Conservation (phyloP, 1,140 invertebrate genomes). For the Drosophila bocki region DNA sequence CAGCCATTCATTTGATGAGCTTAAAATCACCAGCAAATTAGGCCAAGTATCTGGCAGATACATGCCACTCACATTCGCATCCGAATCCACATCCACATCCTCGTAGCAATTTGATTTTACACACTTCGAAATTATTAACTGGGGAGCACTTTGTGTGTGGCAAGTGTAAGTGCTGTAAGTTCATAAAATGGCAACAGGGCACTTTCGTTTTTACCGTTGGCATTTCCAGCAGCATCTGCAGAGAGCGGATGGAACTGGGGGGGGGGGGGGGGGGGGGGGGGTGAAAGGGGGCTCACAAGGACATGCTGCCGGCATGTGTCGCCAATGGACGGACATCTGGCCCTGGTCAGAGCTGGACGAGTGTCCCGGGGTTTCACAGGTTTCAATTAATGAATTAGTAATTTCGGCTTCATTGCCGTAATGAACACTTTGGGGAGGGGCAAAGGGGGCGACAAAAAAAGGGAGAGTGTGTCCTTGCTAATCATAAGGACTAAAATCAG, state of each 20-base stretch:
- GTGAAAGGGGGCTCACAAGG: not conserved
- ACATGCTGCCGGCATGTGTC: constrained; percentile 38
- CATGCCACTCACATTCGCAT: constrained; percentile 21
- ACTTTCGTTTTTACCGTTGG: constrained; percentile 79
- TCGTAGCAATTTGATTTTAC: constrained; percentile 78
- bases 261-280: too few species aligned
- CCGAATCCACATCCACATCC: constrained; percentile 11
- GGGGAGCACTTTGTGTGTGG: constrained; percentile 79
- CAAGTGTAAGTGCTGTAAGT: constrained; percentile 73
- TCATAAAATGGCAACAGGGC: constrained; percentile 78
- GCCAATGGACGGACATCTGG: constrained; percentile 47
- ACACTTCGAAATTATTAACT: constrained; percentile 79
- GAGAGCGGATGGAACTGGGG: not conserved
- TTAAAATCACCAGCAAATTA: constrained; percentile 59
- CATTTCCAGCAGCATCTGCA: constrained; percentile 73
- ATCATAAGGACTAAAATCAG: constrained; percentile 10
- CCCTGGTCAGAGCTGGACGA: constrained; percentile 15
- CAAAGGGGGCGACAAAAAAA: not conserved
- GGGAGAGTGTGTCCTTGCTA: constrained; percentile 14
- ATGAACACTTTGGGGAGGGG: constrained; percentile 60
- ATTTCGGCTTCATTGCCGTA: constrained; percentile 72
- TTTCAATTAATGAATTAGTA: constrained; percentile 83
- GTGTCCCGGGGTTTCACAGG: constrained; percentile 29
- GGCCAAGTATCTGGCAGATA: constrained; percentile 41
- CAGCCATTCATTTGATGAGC: constrained; percentile 59